Base-by-base conservation (phyloP, 2,113 vertebrate genomes). In the Indri indri region DNA sequence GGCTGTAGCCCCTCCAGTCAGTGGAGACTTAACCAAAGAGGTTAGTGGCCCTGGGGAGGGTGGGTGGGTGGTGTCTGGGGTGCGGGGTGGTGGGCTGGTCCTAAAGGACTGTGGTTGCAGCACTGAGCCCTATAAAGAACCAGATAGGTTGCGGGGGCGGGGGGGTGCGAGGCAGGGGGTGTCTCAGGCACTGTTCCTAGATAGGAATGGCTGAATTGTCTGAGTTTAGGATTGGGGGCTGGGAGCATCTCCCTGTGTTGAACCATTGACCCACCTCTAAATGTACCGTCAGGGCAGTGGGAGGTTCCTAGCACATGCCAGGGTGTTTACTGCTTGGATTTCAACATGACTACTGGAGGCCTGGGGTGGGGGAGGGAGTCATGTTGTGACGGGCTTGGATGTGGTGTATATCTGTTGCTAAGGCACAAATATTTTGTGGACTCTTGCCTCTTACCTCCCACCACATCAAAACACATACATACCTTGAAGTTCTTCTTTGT, bases 1-100 rank as follows among this genome's bases (percentile, higher is more conserved):
- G 97, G 99, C 99, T 0, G 99, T 99, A 97, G 99, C 99, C 20
- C 99, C 99, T 18, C 99, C 99, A 4, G 99, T 93, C 37, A 99
- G 98, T 22, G 99, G 99, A 97, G 99, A 99, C 94, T 98, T 99
- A 97, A 99, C 99, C 93, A 99, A 99, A 98, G 99, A 99, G 99
- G 99, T 99, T 99, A 97, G 98, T 83, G 66, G 30, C 59, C 23
- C 22, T 14, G 2, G 22, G 63, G 40, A 50, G 20, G 73, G 42
- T 61, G 85, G 18, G 54, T 50, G 47, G 88, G 90, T 63, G 59
- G 88, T 85, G 18, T 6, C 2, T 63, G 71, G 34, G 91, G 23
- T 22, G 37, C 27, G 30, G 14, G 20, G 13, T 37, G 5, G 52
- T 30, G 79, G 86, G 71, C 34, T 86, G 82, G 66, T 92, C 37